A percentile compares a stretch with the other conserved stretches of the same genome.
phyloP scores from a whole-genome alignment of 1,140 invertebrate genomes.

The Lordiphosa mommai region DNA sequence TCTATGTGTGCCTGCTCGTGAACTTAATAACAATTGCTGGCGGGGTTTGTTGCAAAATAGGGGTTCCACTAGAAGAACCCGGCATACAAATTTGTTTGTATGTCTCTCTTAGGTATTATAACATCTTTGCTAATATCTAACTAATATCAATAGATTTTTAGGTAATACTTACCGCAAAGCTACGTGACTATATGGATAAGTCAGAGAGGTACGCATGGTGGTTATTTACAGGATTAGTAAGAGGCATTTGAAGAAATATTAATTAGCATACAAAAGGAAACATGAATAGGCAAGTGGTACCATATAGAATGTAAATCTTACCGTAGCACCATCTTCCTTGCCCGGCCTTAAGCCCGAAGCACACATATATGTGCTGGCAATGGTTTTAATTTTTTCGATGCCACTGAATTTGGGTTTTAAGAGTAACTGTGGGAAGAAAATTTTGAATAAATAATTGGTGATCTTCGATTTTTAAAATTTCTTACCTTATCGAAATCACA shows the following conservation, averaged over 20 bases:
- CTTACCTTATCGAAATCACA: slow-evolving; percentile 98
- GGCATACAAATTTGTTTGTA: no score
- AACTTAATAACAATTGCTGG: no score
- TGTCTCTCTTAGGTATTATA: no score
- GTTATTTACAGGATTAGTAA: slow-evolving; percentile 63
- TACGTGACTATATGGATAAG: slow-evolving; percentile 57
- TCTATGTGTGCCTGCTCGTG: no score
- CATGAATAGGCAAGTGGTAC: neutral
- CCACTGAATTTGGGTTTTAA: slow-evolving; percentile 96
- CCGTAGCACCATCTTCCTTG: slow-evolving; percentile 87
- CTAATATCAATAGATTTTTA: neutral
- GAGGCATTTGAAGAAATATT: slow-evolving; percentile 44
- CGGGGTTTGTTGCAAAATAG: no score
- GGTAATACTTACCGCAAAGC: slow-evolving; percentile 73
- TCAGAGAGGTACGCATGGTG: slow-evolving; percentile 17
- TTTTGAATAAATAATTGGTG: no score
- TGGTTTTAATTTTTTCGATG: slow-evolving; percentile 99
- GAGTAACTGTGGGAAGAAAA: slow-evolving; percentile 82
- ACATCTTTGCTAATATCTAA: no score
- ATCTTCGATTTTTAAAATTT: no score
- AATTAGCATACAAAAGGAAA: slow-evolving; percentile 34
- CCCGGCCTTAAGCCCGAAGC: slow-evolving; percentile 95
- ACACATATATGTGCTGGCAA: slow-evolving; percentile 98
- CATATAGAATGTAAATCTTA: slow-evolving; percentile 76
- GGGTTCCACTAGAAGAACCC: no score